phyloP scores from a whole-genome alignment of 2,113 vertebrate genomes.

The Zeus faber region DNA sequence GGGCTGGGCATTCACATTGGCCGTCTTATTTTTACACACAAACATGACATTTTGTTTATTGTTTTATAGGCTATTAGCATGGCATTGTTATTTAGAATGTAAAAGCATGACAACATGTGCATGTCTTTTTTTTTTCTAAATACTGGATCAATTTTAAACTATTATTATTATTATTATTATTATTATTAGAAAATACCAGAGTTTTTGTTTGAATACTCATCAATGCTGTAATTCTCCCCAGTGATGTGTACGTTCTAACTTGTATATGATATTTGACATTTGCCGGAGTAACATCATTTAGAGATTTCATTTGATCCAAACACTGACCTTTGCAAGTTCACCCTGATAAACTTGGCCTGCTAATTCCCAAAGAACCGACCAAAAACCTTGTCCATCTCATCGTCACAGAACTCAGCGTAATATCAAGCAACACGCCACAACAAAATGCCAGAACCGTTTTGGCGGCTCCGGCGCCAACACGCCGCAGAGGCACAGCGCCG shows the following conservation, averaged over 20 bases:
- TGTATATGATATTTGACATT: conserved; percentile 3
- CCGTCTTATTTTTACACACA: conserved; percentile 24
- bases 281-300: conserved; percentile 9
- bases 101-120: too few relatives aligned
- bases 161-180: too few relatives aligned
- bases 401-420: conserved; percentile 11
- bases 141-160: too few relatives aligned
- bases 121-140: too few relatives aligned
- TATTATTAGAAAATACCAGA: too few relatives aligned
- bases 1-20: background rate
- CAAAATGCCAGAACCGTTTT: conserved; percentile 39
- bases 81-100: too few relatives aligned
- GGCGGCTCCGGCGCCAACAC: conserved; percentile 21
- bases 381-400: conserved; percentile 19
- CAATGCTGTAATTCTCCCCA: too few relatives aligned
- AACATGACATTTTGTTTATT: conserved; percentile 6
- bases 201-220: too few relatives aligned
- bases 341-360: conserved; percentile 13
- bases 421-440: conserved; percentile 33
- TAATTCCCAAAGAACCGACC: conserved; percentile 20
- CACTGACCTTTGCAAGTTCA: conserved; percentile 17
- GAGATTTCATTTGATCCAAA: conserved; percentile 22
- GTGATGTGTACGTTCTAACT: too few relatives aligned
- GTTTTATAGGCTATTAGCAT: conserved; percentile 21
- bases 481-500: conserved; percentile 22